phyloP scores from a whole-genome alignment of 2,888 invertebrate genomes.

The Zaprionus bogoriensis region DNA sequence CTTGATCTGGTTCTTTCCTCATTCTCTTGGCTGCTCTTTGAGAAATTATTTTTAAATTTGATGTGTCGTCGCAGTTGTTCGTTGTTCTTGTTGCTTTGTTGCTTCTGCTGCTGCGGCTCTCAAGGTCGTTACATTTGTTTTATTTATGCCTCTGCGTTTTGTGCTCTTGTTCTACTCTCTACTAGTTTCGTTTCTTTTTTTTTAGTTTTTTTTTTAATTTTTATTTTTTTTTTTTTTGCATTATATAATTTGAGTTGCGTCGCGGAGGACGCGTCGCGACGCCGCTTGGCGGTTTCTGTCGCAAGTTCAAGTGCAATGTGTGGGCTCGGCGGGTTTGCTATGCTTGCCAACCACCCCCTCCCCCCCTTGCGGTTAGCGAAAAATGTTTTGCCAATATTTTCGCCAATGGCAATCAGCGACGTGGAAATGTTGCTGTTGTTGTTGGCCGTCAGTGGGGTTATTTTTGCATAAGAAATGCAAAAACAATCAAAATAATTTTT shows the following conservation, averaged over 20 bases:
- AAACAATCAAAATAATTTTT: constrained; percentile 34
- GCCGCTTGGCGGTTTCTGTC: constrained; percentile 55
- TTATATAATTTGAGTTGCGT: constrained; percentile 70
- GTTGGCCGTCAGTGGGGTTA: constrained; percentile 27
- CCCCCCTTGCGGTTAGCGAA: constrained; percentile 42
- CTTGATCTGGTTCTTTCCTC: constrained; percentile 52
- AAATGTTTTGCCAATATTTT: constrained; percentile 76
- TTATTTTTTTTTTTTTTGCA: constrained; percentile 53
- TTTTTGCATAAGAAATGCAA: constrained; percentile 50
- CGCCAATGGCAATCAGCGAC: constrained; percentile 62
- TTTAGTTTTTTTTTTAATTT: constrained; percentile 41
- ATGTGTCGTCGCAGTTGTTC: constrained; percentile 34
- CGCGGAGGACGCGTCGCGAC: constrained; percentile 36
- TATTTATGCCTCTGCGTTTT: constrained; percentile 49
- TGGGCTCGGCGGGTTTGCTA: constrained; percentile 3
- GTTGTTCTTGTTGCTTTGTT: constrained; percentile 29
- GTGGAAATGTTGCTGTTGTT: constrained; percentile 21
- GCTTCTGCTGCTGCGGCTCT: constrained; percentile 38
- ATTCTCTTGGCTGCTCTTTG: constrained; percentile 55
- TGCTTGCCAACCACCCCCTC: not conserved
- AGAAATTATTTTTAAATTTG: constrained; percentile 75
- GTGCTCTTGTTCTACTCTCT: constrained; percentile 15
- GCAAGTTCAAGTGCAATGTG: constrained; percentile 73
- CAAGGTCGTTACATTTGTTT: constrained; percentile 76
- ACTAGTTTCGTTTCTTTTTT: not conserved